These are phyloP conservation scores for Petromus typicus DNA, from an alignment of 2,113 vertebrate genomes.

Conservation along the genomic window DNA sequence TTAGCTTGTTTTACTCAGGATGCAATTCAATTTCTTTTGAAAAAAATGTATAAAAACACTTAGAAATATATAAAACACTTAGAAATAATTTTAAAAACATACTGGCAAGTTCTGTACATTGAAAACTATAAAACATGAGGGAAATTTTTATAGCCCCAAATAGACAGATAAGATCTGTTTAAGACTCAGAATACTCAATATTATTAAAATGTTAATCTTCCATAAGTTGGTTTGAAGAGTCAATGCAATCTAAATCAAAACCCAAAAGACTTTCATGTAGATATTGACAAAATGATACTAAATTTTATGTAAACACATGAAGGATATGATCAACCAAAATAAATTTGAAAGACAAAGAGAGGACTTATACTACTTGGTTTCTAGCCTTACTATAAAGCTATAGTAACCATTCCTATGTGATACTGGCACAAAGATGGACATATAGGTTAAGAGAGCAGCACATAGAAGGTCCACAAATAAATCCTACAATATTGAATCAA, in stretches of 20 bases:
- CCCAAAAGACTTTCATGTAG: not conserved
- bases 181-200: not conserved
- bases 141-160: not conserved
- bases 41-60: not conserved
- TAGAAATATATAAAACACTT: not conserved
- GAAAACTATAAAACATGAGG: conserved; percentile 11
- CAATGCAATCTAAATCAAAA: not conserved
- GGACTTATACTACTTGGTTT: not conserved
- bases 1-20: conserved; percentile 29
- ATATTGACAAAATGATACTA: conserved; percentile 20
- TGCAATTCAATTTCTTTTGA: not conserved
- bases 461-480: not conserved
- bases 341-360: not conserved
- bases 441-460: not conserved
- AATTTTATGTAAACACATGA: conserved; percentile 20
- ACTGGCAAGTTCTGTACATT: not conserved
- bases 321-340: not conserved
- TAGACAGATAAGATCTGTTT: not conserved
- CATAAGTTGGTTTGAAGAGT: not conserved
- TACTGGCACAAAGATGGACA: not conserved
- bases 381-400: not conserved
- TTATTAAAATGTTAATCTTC: not conserved
- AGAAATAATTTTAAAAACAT: not conserved
- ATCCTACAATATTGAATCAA: not conserved
- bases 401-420: not conserved